Base-by-base conservation (phyloP, 2,888 invertebrate genomes). In the Lymantria dispar region DNA sequence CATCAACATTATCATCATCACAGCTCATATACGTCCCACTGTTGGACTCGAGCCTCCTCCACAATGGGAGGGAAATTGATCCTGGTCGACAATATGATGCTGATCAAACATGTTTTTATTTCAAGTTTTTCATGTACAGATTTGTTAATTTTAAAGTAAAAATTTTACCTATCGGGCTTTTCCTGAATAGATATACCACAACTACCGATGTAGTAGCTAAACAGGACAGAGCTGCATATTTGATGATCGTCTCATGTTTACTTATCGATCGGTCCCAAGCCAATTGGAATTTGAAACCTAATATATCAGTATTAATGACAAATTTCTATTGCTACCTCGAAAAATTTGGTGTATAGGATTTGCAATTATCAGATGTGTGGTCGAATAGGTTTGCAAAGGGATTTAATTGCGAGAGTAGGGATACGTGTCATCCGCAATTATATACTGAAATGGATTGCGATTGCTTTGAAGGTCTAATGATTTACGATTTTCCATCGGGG, bases 191-290 rank as follows among this genome's bases (percentile, higher is more conserved):
- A 22, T 22, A 22, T 3, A 22, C 2, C 5, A 22, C 22, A 22
- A 22, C 22, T 22, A 5, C 33, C 1, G 8, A 33, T 10, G 33
- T 33, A 33, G 8, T 22, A 22, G 11, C 22, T 33, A 54, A 49
- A 53, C 47, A 40, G 54, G 54, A 53, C 54, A 43, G 39, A 43
- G 46, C 50, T 68, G 63, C 60, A 68, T 61, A 44, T 60, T 68
- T 64, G 47, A 68, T 62, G 53, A 64, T 47, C 50, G 48, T 69
- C 56, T 62, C 54, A 43, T 50, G 31, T 43, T 31, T 42, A 47
- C 41, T 30, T 52, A 55, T 65, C 57, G 39, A 59, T 62, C 49
- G 50, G 37, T 36, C 42, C 12, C 43, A 3, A 0, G 14, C 13
- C 8, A 37, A 50, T 14, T 37, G 40, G 15, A 57, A 42, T 47